Percentiles rank a stretch among this genome's conserved stretches.
These are phyloP conservation scores for Spatulosminthurus flaviceps DNA, from an alignment of 2,888 invertebrate species.

Conservation along the genomic window DNA sequence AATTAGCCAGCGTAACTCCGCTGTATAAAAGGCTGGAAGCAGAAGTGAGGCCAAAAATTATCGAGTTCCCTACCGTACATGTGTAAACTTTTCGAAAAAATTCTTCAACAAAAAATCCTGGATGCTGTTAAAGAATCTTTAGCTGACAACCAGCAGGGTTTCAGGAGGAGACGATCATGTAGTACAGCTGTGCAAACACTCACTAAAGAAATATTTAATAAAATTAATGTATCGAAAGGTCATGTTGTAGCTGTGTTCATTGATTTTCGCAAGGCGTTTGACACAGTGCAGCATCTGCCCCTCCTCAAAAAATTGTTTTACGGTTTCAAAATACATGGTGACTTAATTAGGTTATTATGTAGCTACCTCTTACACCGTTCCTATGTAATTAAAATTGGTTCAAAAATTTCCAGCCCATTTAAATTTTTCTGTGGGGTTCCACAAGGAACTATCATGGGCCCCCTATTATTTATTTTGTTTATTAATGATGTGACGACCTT, in stretches of 20 bases:
- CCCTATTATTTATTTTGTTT: slow-evolving; percentile 1
- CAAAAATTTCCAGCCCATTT: slow-evolving; percentile 21
- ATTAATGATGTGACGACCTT: slow-evolving; percentile 6
- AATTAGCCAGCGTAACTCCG: too few species aligned
- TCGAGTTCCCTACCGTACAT: too few species aligned
- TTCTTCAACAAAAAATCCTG: too few species aligned
- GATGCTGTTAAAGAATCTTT: too few species aligned
- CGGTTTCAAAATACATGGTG: not conserved
- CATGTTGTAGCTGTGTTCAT: slow-evolving; percentile 20
- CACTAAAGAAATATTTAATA: too few species aligned
- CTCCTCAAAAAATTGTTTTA: not conserved
- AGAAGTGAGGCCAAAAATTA: too few species aligned
- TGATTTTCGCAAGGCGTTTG: slow-evolving; percentile 19
- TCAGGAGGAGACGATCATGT: too few species aligned
- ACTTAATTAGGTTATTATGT: slow-evolving; percentile 1
- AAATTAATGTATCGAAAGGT: not conserved
- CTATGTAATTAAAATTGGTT: not conserved
- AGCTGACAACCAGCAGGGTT: too few species aligned
- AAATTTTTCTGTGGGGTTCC: not conserved
- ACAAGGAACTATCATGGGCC: slow-evolving; percentile 13
- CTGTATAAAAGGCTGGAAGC: too few species aligned
- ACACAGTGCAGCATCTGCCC: not conserved
- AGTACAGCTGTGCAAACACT: too few species aligned
- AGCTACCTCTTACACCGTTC: not conserved
- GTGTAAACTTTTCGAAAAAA: too few species aligned